Evolutionary conservation across 1,140 invertebrate genomes (phyloP), one percentile per base, ranked within the genome.

Genomic region (Euura saliciscinereae): DNA sequence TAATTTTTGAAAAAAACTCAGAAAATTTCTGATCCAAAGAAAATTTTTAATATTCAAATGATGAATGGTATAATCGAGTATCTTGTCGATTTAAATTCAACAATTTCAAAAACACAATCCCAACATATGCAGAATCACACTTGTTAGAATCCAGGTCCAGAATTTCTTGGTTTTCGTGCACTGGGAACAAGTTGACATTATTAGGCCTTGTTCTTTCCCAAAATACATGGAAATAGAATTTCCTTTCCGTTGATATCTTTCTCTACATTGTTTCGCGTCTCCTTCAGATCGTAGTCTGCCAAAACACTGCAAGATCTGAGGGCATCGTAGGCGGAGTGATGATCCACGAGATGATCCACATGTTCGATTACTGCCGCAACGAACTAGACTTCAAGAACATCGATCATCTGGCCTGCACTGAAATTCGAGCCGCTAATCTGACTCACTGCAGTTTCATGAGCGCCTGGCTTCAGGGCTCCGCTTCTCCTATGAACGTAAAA

Each of bases 291-390:
- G 93, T 99, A 6, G 89, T 99, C 8, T 99, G 97, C 80, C 95
- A 98, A 83, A 99, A 99, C 89, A 91, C 91, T 68, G 91, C 91
- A 11, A 89, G 79, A 66, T 89, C 85, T 59, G 84, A 91, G 83
- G 90, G 90, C 4, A 89, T 91, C 78, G 91, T 97, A 1, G 93
- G 94, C 84, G 92, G 92, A 73, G 93, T 97, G 6, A 81, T 99
- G 3, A 91, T 93, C 2, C 98, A 99, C 85, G 98, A 99, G 87
- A 91, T 99, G 89, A 93, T 98, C 65, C 98, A 99, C 85, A 98
- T 98, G 95, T 99, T 98, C 85, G 98, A 99, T 84, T 95, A 93
- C 80, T 99, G 97, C 85, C 90, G 92, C 65, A 94, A 97, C 76
- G 91, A 98, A 70, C 82, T 98, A 46, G 94, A 99, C 83, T 96